Evolutionary conservation across 2,113 vertebrate species (phyloP).

Genomic region (Eidolon helvum): DNA sequence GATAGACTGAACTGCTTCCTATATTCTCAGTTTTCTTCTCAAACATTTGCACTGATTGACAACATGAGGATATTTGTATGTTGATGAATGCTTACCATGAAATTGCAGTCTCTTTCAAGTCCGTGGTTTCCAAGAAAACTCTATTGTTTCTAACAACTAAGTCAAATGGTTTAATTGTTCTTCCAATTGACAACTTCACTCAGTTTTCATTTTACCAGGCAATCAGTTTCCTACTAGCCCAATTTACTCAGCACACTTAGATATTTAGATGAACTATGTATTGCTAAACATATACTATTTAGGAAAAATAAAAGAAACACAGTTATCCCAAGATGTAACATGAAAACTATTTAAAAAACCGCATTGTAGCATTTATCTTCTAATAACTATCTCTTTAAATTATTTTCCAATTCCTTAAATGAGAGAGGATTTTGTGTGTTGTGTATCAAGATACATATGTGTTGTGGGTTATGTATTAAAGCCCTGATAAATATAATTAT

Average conservation of each 20-base stretch:
- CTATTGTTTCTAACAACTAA: conserved; percentile 53
- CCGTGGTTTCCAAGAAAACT: conserved; percentile 53
- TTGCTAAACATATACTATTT: conserved; percentile 53
- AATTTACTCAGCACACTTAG: conserved; percentile 71
- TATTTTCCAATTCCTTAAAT: conserved; percentile 33
- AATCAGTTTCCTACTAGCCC: conserved; percentile 72
- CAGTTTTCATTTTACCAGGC: conserved; percentile 79
- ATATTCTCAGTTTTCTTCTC: not conserved
- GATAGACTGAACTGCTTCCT: not conserved
- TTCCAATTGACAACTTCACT: conserved; percentile 77
- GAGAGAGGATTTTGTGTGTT: conserved; percentile 34
- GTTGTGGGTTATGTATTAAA: conserved; percentile 22
- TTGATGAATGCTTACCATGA: not conserved
- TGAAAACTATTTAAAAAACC: not conserved
- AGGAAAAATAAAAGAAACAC: conserved; percentile 53
- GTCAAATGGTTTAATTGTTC: conserved; percentile 77
- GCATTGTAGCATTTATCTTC: not conserved
- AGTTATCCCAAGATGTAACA: conserved; percentile 44
- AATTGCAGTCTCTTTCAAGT: not conserved
- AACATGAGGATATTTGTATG: not conserved
- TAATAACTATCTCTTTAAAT: conserved; percentile 45
- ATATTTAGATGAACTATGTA: conserved; percentile 74
- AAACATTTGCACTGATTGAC: not conserved
- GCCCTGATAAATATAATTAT: conserved; percentile 64
- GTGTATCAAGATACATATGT: not conserved